Percentiles rank a stretch among this genome's conserved stretches.
Conservation (phyloP, 37 sponge, comb jelly and placozoan species). For the Agelas oroides region DNA sequence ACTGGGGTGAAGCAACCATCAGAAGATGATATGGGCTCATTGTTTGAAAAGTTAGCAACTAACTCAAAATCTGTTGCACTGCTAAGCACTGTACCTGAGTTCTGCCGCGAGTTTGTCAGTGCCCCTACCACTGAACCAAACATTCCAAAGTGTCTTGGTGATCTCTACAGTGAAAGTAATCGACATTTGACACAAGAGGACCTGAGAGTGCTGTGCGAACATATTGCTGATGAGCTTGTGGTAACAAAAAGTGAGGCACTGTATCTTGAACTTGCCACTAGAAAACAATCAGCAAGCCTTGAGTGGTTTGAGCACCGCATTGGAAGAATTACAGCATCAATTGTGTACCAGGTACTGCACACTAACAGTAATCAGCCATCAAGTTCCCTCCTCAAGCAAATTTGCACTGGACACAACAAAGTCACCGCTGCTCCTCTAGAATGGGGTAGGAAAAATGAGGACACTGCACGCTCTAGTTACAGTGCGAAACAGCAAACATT, state of each 20-base stretch:
- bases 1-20: neutral
- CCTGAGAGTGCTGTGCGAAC: neutral
- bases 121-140: too few relatives aligned
- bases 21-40: neutral
- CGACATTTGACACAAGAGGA: neutral
- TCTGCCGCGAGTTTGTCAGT: too few relatives aligned
- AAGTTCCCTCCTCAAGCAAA: slow-evolving; percentile 9
- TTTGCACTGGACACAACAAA: neutral
- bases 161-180: neutral
- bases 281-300: neutral
- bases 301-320: slow-evolving; percentile 13
- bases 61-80: neutral
- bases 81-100: too few relatives aligned
- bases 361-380: too few relatives aligned
- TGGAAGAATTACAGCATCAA: slow-evolving; percentile 13
- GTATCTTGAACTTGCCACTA: neutral
- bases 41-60: neutral
- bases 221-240: neutral
- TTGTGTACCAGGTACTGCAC: too few relatives aligned
- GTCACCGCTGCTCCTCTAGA: slow-evolving; percentile 24
- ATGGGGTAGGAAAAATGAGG: slow-evolving; percentile 32
- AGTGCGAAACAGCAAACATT: neutral
- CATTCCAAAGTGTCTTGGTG: neutral
- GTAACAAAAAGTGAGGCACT: neutral
- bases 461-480: slow-evolving; percentile 4